phyloP scores from a whole-genome alignment of 1,140 invertebrate species.

The Lamellibrachia luymesi region DNA sequence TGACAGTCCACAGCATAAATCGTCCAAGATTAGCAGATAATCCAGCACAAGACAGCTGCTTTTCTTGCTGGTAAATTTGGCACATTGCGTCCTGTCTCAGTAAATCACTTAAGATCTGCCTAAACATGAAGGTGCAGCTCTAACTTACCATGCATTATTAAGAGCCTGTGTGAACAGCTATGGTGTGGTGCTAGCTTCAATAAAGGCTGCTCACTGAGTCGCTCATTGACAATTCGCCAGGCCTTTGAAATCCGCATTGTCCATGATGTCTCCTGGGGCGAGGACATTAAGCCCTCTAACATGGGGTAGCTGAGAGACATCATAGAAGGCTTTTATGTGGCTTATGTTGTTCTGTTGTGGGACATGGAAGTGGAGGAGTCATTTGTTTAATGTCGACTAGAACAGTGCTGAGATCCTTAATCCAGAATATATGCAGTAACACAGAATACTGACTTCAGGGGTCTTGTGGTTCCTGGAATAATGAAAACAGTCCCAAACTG shows the following conservation, averaged over 20 bases:
- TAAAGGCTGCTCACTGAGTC: background rate
- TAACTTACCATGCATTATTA: background rate
- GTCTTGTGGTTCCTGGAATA: background rate
- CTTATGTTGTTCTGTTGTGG: background rate
- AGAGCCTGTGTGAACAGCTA: background rate
- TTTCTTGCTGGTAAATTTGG: background rate
- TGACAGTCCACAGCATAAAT: background rate
- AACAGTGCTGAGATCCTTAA: background rate
- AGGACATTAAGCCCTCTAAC: background rate
- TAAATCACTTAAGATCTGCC: background rate
- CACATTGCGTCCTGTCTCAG: background rate
- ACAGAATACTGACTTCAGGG: too few species aligned
- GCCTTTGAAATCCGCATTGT: background rate
- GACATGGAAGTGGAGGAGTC: background rate
- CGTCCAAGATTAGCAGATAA: background rate
- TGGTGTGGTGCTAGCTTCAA: background rate
- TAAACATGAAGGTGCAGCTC: background rate
- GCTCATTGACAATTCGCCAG: background rate
- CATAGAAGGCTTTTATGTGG: background rate
- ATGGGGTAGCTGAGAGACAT: background rate
- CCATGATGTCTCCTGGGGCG: background rate
- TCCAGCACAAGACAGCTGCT: background rate
- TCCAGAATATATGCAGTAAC: background rate
- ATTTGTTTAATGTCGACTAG: background rate
- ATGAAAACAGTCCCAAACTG: background rate